Percentiles rank a stretch among this genome's conserved stretches.
These are phyloP conservation scores for Lophotriccus pileatus DNA, from an alignment of 2,797 vertebrate species.

Conservation along the genomic window DNA sequence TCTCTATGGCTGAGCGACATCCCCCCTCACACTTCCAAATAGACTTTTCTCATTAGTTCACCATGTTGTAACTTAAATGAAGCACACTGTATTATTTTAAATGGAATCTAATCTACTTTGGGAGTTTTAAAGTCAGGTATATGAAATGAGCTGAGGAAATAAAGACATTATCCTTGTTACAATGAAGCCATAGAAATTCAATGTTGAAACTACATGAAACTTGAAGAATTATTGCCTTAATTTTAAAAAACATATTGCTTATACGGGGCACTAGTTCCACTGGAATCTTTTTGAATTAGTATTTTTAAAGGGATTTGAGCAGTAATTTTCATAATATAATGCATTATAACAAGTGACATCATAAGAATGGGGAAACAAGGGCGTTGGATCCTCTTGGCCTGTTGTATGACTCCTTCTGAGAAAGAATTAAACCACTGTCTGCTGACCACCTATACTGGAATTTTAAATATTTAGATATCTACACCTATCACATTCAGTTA, in stretches of 20 bases:
- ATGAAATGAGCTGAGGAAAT: neutral
- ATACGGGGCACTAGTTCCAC: neutral
- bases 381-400: neutral
- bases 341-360: neutral
- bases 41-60: neutral
- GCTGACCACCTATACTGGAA: neutral
- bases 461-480: neutral
- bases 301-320: neutral
- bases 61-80: neutral
- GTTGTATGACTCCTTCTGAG: neutral
- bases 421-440: neutral
- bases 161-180: neutral
- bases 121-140: neutral
- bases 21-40: neutral
- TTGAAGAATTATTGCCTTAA: neutral
- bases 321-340: neutral
- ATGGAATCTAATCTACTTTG: neutral
- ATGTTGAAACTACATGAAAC: neutral
- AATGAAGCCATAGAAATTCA: neutral
- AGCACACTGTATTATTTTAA: neutral
- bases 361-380: neutral
- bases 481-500: neutral
- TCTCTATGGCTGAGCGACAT: neutral
- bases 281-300: neutral
- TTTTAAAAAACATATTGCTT: neutral